Evolutionary conservation across 2,797 vertebrate genomes (phyloP).

Genomic region (Lutjanus argentimaculatus): DNA sequence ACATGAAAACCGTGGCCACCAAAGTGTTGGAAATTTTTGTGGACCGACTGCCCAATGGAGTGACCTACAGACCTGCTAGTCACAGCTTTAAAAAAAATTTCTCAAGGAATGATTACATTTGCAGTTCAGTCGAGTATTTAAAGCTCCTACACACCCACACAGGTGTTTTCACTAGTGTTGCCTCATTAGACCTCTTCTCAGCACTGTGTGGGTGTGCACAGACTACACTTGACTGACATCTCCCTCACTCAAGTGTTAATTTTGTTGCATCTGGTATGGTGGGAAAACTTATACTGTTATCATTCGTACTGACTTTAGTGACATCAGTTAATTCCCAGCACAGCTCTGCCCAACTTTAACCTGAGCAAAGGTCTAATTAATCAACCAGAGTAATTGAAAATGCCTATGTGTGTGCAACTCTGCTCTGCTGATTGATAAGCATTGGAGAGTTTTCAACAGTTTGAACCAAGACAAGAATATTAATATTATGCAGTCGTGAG

Average conservation of each 20-base stretch:
- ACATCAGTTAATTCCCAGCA: background rate
- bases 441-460: slow-evolving; percentile 3
- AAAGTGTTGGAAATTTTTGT: too few relatives aligned
- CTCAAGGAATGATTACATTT: background rate
- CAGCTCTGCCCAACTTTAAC: background rate
- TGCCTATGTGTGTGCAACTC: background rate
- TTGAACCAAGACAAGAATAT: slow-evolving; percentile 2
- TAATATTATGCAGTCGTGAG: background rate
- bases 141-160: background rate
- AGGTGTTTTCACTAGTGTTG: background rate
- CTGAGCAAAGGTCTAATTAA: slow-evolving; percentile 4
- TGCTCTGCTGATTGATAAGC: slow-evolving; percentile 6
- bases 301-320: background rate
- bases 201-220: slow-evolving; percentile 1
- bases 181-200: slow-evolving; percentile 2
- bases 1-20: too few relatives aligned
- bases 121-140: slow-evolving; percentile 10
- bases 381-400: slow-evolving; percentile 16
- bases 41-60: too few relatives aligned
- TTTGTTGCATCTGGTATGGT: background rate
- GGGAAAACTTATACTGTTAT: background rate
- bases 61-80: too few relatives aligned
- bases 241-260: background rate
- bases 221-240: slow-evolving; percentile 20
- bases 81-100: too few relatives aligned